Evolutionary conservation across 2,113 vertebrate species (phyloP).

Genomic region (Aptenodytes patagonicus): DNA sequence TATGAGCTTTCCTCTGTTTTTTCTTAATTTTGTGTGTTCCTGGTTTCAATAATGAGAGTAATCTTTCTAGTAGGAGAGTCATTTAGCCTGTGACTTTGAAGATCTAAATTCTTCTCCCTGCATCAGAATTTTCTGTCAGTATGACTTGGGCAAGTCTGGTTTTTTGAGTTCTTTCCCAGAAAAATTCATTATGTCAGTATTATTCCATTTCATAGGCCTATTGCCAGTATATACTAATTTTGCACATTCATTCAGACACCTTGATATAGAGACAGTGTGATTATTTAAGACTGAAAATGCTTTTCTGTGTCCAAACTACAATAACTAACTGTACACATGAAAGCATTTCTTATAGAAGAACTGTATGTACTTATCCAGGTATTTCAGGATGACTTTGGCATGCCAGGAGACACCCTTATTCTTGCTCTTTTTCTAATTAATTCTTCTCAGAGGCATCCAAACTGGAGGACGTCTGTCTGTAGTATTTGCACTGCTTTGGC

Average conservation of each 20-base stretch:
- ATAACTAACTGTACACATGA: neutral
- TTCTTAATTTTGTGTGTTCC: neutral
- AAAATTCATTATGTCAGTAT: neutral
- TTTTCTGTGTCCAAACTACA: neutral
- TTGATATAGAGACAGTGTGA: neutral
- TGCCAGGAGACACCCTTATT: neutral
- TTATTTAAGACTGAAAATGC: neutral
- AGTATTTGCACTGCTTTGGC: neutral
- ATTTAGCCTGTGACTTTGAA: neutral
- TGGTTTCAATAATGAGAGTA: neutral
- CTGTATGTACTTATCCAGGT: neutral
- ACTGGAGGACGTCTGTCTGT: neutral
- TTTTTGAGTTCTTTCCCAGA: neutral
- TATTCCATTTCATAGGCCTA: neutral
- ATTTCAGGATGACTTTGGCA: neutral
- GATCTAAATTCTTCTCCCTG: neutral
- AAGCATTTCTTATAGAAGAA: neutral
- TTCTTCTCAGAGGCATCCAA: neutral
- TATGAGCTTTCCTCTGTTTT: neutral
- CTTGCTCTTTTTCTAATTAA: neutral
- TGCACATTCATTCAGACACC: neutral
- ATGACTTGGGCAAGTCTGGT: neutral
- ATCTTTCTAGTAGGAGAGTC: neutral
- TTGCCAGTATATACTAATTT: neutral
- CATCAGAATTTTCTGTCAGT: neutral